These are phyloP conservation scores for Desmodus rotundus DNA, from an alignment of 2,113 vertebrate species.

Conservation along the genomic window DNA sequence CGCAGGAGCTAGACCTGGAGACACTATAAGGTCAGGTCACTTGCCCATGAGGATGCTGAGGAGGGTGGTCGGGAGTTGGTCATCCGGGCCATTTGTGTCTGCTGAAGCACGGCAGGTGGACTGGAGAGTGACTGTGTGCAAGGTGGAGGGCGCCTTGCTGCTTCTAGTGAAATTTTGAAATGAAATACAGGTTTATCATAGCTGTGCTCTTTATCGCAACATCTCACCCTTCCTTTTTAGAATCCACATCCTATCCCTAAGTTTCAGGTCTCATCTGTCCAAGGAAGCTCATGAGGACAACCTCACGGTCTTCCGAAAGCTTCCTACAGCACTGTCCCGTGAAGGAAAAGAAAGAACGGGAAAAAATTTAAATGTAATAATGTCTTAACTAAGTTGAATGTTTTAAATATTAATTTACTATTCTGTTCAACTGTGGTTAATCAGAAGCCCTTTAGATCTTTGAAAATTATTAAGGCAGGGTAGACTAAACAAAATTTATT, in stretches of 20 bases:
- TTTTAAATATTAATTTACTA: constrained; percentile 11
- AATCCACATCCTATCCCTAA: background rate
- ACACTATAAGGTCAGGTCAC: background rate
- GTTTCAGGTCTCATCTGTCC: background rate
- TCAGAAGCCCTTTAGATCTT: background rate
- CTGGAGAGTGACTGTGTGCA: background rate
- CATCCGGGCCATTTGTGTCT: background rate
- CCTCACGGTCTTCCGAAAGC: background rate
- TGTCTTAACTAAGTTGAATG: background rate
- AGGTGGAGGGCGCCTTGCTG: background rate
- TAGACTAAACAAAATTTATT: background rate
- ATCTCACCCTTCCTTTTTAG: background rate
- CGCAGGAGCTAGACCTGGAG: background rate
- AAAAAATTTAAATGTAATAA: background rate
- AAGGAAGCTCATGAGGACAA: background rate
- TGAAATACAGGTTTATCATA: background rate
- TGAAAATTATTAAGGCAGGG: background rate
- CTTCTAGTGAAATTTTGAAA: background rate
- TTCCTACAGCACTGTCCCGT: background rate
- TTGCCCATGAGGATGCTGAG: background rate
- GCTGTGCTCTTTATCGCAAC: background rate
- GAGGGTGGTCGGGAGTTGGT: background rate
- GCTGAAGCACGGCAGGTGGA: background rate
- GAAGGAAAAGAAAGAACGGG: background rate
- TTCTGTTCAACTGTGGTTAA: background rate